Percentiles rank a stretch among this genome's conserved stretches.
Evolutionary conservation across 1,140 invertebrate genomes (phyloP).

Genomic region (Myzus persicae): DNA sequence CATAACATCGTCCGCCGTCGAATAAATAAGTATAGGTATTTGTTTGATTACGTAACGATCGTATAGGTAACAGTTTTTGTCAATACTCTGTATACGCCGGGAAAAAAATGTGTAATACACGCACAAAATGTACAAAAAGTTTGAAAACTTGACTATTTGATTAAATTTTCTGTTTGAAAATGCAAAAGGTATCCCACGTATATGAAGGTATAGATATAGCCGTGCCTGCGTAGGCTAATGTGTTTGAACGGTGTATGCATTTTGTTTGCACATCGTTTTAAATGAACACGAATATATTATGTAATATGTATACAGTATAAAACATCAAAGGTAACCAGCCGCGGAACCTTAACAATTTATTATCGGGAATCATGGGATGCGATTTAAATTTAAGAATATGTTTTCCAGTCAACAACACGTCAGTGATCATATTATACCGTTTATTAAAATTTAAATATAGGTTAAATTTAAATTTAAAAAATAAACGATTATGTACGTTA

Average conservation of each 20-base stretch:
- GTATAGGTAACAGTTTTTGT: not conserved
- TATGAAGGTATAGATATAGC: not conserved
- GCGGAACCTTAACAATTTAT: not conserved
- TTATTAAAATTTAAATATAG: not conserved
- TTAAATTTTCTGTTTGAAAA: not conserved
- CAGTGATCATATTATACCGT: not conserved
- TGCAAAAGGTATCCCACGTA: not conserved
- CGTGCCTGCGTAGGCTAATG: not conserved
- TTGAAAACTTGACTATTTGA: conserved; percentile 1
- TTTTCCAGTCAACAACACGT: not conserved
- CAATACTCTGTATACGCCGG: not conserved
- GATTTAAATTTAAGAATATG: not conserved
- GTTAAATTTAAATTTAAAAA: not conserved
- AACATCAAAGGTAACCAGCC: not conserved
- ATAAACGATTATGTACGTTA: not conserved
- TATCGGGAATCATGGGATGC: not conserved
- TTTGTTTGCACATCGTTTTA: not conserved
- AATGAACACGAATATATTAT: conserved; percentile 10
- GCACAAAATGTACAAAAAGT: not conserved
- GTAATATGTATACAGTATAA: not conserved
- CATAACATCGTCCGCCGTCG: not conserved
- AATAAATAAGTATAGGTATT: not conserved
- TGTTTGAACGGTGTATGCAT: not conserved
- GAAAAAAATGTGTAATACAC: not conserved
- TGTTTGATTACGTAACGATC: not conserved